Evolutionary conservation across 1,140 invertebrate genomes (phyloP), one percentile per base, ranked within the genome.

Genomic region (Teleogryllus occipitalis): DNA sequence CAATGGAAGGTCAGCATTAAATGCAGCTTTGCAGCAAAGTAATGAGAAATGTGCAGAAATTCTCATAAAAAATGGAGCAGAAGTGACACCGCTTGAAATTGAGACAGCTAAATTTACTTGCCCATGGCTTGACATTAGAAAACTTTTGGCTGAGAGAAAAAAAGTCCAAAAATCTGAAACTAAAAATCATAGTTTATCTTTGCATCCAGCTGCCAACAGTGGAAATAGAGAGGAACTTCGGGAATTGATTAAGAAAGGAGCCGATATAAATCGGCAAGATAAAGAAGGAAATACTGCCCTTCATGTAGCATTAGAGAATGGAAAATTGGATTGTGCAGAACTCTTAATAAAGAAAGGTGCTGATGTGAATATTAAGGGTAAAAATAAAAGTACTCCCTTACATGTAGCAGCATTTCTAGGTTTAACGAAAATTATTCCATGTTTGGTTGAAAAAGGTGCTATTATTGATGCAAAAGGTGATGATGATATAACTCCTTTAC

Each of bases 261-360:
- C 21, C 3, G 74, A 75, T 75, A 39, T 75, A 15, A 75, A 75
- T 75, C 10, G 21, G 8, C 12, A 75, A 10, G 74, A 22, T 22
- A 75, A 75, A 39, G 21, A 21, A 75, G 74, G 74, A 75, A 75
- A 75, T 7, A 5, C 74, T 15, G n/a, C 74, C 10, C n/a, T 75
- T 22, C 74, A 75, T n/a, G 21, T 22, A 3, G 74, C 74, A 75
- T 10, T 75, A 10, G 27, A 75, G 21, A n/a, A 39, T 75, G 74
- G 74, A 3, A 75, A 75, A 15, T 10, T 39, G 8, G 74, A 75
- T 22, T 22, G n/a, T 75, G 74, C 27, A n/a, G 21, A 21, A 75
- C 7, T 39, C 8, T 75, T 75, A 21, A 75, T 75, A 18, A 75
- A 75, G 74, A 75, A 75, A 21, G 74, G 74, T 22, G 74, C 74